These are phyloP conservation scores for Bradypodion pumilum DNA, from an alignment of 2,797 vertebrate species.

Conservation along the genomic window DNA sequence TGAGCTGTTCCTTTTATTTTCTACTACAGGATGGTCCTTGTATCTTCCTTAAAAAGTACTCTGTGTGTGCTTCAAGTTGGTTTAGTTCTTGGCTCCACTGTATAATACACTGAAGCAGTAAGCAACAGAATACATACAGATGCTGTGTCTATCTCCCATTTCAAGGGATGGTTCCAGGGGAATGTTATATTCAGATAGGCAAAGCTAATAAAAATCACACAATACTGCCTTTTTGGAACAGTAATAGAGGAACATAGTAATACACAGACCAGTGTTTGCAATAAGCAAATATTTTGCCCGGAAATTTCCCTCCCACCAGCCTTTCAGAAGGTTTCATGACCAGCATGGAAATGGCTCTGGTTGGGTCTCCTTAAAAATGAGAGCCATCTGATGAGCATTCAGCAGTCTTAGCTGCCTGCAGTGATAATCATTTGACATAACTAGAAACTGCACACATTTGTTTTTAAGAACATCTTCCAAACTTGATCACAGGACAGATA, in stretches of 20 bases:
- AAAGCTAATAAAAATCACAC: slow-evolving; percentile 42
- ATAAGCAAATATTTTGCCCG: slow-evolving; percentile 48
- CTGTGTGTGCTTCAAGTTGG: not conserved
- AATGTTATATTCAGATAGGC: slow-evolving; percentile 36
- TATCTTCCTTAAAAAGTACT: not conserved
- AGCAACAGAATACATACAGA: slow-evolving; percentile 20
- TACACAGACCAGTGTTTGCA: slow-evolving; percentile 13
- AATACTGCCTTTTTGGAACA: slow-evolving; percentile 27
- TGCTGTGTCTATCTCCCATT: slow-evolving; percentile 17
- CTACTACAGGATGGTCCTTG: not conserved
- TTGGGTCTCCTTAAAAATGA: slow-evolving; percentile 23
- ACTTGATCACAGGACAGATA: slow-evolving; percentile 8
- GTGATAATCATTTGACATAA: slow-evolving; percentile 57
- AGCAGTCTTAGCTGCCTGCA: slow-evolving; percentile 54
- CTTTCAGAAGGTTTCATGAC: slow-evolving; percentile 51
- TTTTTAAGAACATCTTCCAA: slow-evolving; percentile 27
- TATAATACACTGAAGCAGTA: not conserved
- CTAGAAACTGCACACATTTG: slow-evolving; percentile 52
- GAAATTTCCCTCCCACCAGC: slow-evolving; percentile 44
- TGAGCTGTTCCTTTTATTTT: not conserved
- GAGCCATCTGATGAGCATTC: slow-evolving; percentile 45
- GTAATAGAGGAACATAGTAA: slow-evolving; percentile 44
- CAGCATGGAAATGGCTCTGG: slow-evolving; percentile 63
- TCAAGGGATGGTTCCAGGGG: not conserved
- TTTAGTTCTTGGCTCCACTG: not conserved